Base-by-base conservation (phyloP, 1,140 invertebrate species). In the Bathynomus jamesi region DNA sequence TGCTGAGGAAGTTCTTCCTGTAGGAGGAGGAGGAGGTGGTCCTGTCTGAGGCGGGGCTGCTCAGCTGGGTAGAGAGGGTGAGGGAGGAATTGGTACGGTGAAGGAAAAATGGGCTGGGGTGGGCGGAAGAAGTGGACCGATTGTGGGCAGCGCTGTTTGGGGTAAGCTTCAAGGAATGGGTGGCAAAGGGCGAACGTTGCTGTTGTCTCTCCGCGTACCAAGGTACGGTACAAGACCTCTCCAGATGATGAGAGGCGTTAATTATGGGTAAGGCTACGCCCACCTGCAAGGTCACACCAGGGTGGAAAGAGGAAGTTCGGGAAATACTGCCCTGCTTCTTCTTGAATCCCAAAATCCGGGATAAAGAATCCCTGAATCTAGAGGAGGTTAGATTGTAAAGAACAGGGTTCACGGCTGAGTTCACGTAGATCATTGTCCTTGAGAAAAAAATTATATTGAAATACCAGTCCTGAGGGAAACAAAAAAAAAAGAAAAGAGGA, bases 401-500 rank as follows among this genome's bases (percentile, higher is more conserved):
- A 76, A 94, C 92, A 4, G 93, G 93, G 83, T 95, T 95, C 68
- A 94, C 88, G 27, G 92, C 91, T 8, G 91, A 94, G 80, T 95
- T 94, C 21, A 94, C 85, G 82, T 95, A 93, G n/a, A 93, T 81
- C 89, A 95, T 91, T 24, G 93, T 87, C 64, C 92, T 86, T 78
- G 88, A 90, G 81, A 94, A 90, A 82, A 92, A 94, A 13, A 95
- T 84, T 66, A 95, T 83, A 79, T 89, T 90, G 82, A 92, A 94
- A 83, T 92, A 95, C 17, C 85, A 85, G 73, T 92, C 90, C 78
- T 91, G 81, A 25, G 91, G 91, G 75, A 91, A 80, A 17, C 82
- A 81, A 72, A 84, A 80, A 74, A 90, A 81, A 17, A n/a, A n/a
- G n/a, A n/a, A n/a, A n/a, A n/a, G n/a, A n/a, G n/a, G n/a, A n/a